These are phyloP conservation scores for Ptychochromis oligacanthus DNA, from an alignment of 2,113 vertebrate genomes.

Conservation along the genomic window DNA sequence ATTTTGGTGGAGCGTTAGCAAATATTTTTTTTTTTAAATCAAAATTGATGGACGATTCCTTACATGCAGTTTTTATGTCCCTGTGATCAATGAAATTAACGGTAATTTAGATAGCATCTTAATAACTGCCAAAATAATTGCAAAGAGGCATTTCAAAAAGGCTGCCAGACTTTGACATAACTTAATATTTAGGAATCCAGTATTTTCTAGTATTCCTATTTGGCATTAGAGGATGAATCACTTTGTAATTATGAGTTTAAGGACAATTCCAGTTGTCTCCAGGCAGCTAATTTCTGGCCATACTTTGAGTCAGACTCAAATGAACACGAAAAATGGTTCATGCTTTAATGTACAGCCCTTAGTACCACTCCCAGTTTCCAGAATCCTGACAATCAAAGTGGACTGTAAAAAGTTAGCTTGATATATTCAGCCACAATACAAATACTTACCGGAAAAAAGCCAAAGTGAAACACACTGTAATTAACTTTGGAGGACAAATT, in stretches of 20 bases:
- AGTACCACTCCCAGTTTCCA: no score
- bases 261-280: neutral
- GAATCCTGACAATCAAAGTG: neutral
- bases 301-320: neutral
- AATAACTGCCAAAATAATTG: neutral
- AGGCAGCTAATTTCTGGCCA: fast-evolving
- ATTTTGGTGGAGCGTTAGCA: neutral
- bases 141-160: no score
- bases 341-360: neutral
- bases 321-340: neutral
- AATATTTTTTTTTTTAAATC: neutral
- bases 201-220: no score
- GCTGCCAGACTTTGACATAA: neutral
- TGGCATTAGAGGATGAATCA: no score
- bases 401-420: neutral
- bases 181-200: neutral
- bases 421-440: neutral
- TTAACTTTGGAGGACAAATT: no score
- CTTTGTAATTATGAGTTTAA: neutral
- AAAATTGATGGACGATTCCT: fast-evolving
- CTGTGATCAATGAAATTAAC: neutral
- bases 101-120: neutral
- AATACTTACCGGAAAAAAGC: no score
- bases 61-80: neutral
- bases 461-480: no score